Evolutionary conservation across 2,797 vertebrate species (phyloP).

Genomic region (Petrocephalus schoutedeni): DNA sequence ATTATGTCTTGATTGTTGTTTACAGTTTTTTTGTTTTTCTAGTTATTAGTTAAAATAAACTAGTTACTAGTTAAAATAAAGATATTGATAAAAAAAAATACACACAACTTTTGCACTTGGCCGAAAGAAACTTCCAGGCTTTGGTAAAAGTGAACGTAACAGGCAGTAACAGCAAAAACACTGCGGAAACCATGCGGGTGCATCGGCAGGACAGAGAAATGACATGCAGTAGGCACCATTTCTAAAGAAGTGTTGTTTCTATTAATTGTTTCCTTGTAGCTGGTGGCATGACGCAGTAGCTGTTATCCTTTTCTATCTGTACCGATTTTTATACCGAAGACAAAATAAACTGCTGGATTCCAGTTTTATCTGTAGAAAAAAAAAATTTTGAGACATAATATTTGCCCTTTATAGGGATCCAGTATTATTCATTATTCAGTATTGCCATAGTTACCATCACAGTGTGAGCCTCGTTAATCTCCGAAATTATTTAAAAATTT

Average conservation of each 20-base stretch:
- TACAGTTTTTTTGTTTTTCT: neutral
- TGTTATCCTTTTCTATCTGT: neutral
- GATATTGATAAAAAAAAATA: neutral
- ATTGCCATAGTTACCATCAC: neutral
- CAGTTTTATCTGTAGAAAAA: neutral
- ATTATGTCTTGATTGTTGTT: neutral
- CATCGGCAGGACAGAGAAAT: neutral
- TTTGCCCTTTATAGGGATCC: neutral
- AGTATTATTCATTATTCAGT: neutral
- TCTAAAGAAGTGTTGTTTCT: neutral
- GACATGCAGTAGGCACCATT: neutral
- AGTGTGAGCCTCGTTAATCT: neutral
- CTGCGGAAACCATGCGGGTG: neutral
- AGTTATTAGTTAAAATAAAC: neutral
- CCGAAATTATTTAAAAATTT: neutral
- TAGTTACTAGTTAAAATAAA: neutral
- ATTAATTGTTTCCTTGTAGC: neutral
- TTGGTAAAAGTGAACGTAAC: neutral
- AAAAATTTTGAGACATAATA: neutral
- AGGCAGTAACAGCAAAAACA: neutral
- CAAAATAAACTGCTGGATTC: neutral
- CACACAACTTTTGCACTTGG: neutral
- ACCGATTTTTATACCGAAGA: neutral
- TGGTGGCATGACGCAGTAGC: neutral
- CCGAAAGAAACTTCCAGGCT: neutral